Conservation (phyloP, 1,140 invertebrate genomes). For the Danaus melanippus region DNA sequence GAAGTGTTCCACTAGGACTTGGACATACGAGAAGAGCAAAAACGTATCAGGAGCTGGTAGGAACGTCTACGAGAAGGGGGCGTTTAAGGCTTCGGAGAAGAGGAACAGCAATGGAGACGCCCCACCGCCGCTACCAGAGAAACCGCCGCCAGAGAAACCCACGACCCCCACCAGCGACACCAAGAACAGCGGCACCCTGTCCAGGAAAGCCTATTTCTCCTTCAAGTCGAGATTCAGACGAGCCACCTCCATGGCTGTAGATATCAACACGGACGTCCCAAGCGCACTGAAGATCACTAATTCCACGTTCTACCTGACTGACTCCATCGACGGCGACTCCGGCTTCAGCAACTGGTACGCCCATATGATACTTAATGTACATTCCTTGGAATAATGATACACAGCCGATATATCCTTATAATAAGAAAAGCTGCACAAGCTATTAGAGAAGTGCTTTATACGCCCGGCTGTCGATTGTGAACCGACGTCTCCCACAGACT, state of each 20-base stretch:
- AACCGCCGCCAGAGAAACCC: constrained; percentile 41
- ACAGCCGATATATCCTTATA: too few species aligned
- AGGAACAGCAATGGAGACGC: constrained; percentile 42
- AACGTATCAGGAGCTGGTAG: constrained; percentile 2
- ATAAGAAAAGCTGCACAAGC: too few species aligned
- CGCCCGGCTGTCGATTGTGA: too few species aligned
- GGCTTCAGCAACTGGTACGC: constrained; percentile 69
- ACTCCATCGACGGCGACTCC: constrained; percentile 74
- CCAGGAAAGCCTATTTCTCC: constrained; percentile 67
- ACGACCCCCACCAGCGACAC: constrained; percentile 50
- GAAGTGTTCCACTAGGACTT: constrained; percentile 27
- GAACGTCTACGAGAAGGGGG: constrained; percentile 1
- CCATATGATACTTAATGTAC: too few species aligned
- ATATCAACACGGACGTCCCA: constrained; percentile 55
- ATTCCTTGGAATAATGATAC: too few species aligned
- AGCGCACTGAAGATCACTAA: constrained; percentile 69
- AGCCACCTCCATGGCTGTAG: constrained; percentile 59
- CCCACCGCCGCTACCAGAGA: constrained; percentile 43
- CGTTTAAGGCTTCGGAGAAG: constrained; percentile 14
- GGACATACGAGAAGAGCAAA: constrained; percentile 5
- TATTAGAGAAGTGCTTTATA: too few species aligned
- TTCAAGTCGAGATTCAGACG: constrained; percentile 72
- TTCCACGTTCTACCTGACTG: constrained; percentile 78
- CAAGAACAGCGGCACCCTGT: constrained; percentile 58
- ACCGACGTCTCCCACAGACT: too few species aligned